phyloP scores from a whole-genome alignment of 1,140 invertebrate genomes.

The Musca vetustissima region DNA sequence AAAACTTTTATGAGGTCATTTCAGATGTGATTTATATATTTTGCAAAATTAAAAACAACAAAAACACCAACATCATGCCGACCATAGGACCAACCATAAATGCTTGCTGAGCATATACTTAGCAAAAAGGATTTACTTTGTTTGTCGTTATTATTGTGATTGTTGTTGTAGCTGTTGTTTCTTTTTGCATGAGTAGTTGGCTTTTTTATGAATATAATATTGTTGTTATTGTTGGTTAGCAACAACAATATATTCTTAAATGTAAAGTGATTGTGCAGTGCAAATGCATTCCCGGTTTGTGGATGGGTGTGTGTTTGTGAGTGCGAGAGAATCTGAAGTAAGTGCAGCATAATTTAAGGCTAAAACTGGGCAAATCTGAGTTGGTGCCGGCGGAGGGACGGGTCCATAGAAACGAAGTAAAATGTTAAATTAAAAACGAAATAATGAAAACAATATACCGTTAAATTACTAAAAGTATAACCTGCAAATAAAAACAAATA shows the following conservation, averaged over 20 bases:
- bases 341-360: slow-evolving; percentile 16
- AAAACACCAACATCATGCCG: not conserved
- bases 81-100: not conserved
- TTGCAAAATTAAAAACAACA: slow-evolving; percentile 8
- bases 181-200: too few relatives aligned
- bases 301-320: not conserved
- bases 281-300: too few relatives aligned
- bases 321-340: too few relatives aligned
- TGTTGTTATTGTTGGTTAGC: too few relatives aligned
- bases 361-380: too few relatives aligned
- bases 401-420: too few relatives aligned
- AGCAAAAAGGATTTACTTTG: slow-evolving; percentile 20
- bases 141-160: not conserved
- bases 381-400: too few relatives aligned
- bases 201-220: too few relatives aligned
- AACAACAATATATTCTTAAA: too few relatives aligned
- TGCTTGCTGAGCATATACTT: slow-evolving; percentile 5
- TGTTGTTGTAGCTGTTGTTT: too few relatives aligned
- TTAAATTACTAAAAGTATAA: slow-evolving; percentile 8
- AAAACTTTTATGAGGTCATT: slow-evolving; percentile 26
- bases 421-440: not conserved
- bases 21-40: slow-evolving; percentile 25
- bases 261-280: too few relatives aligned
- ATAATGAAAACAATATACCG: slow-evolving; percentile 22
- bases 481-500: too few relatives aligned